Base-by-base conservation (phyloP, 2,113 vertebrate species). In the Mesembrinibis cayennensis region DNA sequence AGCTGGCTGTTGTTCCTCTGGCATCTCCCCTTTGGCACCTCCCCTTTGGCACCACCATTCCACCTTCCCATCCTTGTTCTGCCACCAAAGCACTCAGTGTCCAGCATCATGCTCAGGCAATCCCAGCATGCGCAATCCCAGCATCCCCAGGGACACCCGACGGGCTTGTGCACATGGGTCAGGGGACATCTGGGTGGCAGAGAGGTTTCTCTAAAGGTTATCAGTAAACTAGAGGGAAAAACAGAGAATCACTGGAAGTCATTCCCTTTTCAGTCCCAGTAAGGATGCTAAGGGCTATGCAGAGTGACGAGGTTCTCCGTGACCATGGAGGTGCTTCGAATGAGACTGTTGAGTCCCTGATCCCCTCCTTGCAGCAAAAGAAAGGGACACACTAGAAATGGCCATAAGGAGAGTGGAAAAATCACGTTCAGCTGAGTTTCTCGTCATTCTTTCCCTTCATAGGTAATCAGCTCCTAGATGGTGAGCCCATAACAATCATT, bases 401-500 rank as follows among this genome's bases (percentile, higher is more conserved):
- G 76, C 86, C 82, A 78, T 44, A 81, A 84, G 47, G 25, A 76
- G 90, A 92, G 89, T 52, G 76, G 95, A 89, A 92, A 93, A 92
- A 53, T 14, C 36, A 2, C 0, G 1, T 38, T 92, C 52, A 53
- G 72, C 44, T 1, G 3, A 56, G 49, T 62, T 89, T 66, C 63
- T 94, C 7, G 0, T 84, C 91, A 50, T 81, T 67, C 79, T 84
- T 92, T 89, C 72, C 93, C 67, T 36, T 79, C 44, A 4, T 1
- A 76, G 72, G 58, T 90, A 25, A 81, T 67, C 27, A 29, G 38
- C 61, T 79, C 59, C 73, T 78, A 36, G 69, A 56, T 71, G 76
- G 56, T 65, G 67, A 91, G 72, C 63, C 88, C 22, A 3, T 88
- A n/a, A 95, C 56, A 83, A 92, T 94, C 76, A 47, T 84, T 52